Percentiles rank a stretch among this genome's conserved stretches.
phyloP scores from a whole-genome alignment of 2,888 invertebrate species.

The Drosophila mulleri region DNA sequence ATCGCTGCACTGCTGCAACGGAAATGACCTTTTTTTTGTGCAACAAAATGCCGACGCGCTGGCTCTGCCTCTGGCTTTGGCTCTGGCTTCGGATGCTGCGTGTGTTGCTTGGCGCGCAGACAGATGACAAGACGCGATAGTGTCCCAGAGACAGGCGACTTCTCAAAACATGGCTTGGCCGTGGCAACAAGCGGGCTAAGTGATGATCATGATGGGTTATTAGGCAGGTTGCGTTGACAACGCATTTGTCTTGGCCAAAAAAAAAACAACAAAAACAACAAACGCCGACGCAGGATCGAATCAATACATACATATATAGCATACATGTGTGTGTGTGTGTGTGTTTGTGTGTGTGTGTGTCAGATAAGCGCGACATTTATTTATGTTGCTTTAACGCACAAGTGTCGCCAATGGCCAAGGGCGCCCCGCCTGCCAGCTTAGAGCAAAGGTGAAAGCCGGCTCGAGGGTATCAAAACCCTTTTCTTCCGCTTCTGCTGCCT shows the following conservation, averaged over 20 bases:
- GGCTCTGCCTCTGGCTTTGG: slow-evolving; percentile 4
- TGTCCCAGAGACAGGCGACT: slow-evolving; percentile 57
- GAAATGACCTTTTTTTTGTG: slow-evolving; percentile 72
- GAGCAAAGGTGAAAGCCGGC: slow-evolving; percentile 11
- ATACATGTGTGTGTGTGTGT: neutral
- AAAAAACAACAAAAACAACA: neutral
- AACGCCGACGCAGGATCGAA: slow-evolving; percentile 72
- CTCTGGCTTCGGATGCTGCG: slow-evolving; percentile 25
- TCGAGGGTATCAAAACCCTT: slow-evolving; percentile 24
- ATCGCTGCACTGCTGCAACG: slow-evolving; percentile 55
- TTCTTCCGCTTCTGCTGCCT: neutral
- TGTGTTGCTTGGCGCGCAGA: slow-evolving; percentile 71
- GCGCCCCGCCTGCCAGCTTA: slow-evolving; percentile 32
- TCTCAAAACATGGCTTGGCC: slow-evolving; percentile 6
- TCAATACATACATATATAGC: neutral
- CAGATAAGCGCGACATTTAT: slow-evolving; percentile 75
- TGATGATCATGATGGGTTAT: slow-evolving; percentile 81
- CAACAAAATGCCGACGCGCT: slow-evolving; percentile 70
- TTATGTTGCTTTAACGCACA: slow-evolving; percentile 76
- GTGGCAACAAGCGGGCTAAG: slow-evolving; percentile 55
- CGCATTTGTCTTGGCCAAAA: slow-evolving; percentile 72
- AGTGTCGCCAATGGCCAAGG: slow-evolving; percentile 59
- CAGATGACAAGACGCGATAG: slow-evolving; percentile 78
- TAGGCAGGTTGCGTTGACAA: slow-evolving; percentile 80
- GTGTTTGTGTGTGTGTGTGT: slow-evolving; percentile 32